Percentiles rank a stretch among this genome's conserved stretches.
Conservation (phyloP, 2,797 vertebrate genomes). For the Smutsia temminckii region DNA sequence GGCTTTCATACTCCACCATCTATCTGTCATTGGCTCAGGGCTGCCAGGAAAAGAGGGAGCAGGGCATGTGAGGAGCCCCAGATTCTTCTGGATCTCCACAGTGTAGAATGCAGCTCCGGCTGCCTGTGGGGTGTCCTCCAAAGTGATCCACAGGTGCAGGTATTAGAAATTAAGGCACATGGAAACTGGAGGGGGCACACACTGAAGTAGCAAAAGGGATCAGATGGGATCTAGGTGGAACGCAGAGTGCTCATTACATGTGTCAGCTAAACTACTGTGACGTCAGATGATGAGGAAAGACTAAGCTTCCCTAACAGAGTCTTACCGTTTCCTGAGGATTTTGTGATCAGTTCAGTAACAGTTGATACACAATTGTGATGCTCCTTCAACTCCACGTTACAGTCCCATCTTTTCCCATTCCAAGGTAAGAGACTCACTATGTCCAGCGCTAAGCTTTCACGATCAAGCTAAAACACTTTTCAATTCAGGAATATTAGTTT, state of each 20-base stretch:
- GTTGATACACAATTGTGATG: not conserved
- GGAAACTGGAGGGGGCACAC: not conserved
- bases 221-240: not conserved
- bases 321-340: not conserved
- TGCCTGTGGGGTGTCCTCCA: not conserved
- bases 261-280: not conserved
- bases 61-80: not conserved
- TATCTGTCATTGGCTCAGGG: not conserved
- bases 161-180: not conserved
- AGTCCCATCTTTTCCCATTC: not conserved
- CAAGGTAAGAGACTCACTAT: not conserved
- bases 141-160: not conserved
- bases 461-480: not conserved
- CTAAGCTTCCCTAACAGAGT: not conserved
- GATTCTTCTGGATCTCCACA: not conserved
- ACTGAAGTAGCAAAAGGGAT: not conserved
- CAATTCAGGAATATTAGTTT: not conserved
- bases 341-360: not conserved
- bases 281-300: not conserved
- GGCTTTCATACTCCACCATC: not conserved
- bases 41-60: not conserved
- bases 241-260: not conserved
- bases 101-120: not conserved
- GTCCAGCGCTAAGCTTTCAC: not conserved
- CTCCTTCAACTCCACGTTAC: conserved; percentile 4